Conservation (phyloP, 2,888 invertebrate genomes). For the Mantis religiosa region DNA sequence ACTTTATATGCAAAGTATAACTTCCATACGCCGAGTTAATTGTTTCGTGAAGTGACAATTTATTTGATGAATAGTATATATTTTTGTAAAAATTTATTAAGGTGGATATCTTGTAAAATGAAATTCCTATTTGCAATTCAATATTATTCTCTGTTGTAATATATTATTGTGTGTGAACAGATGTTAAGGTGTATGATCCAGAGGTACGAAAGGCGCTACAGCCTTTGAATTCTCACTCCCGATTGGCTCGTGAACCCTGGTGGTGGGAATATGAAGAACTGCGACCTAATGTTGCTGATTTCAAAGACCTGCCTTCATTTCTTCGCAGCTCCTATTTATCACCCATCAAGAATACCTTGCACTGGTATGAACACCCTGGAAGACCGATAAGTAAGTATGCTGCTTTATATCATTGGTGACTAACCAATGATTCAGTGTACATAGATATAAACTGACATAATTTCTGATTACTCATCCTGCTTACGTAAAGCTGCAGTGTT, state of each 20-base stretch:
- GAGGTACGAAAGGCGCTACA: slow-evolving; percentile 55
- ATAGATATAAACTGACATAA: no score
- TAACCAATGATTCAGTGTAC: neutral
- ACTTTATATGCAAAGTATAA: no score
- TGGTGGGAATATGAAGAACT: slow-evolving; percentile 81
- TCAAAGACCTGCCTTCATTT: slow-evolving; percentile 50
- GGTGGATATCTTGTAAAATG: no score
- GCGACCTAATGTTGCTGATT: slow-evolving; percentile 62
- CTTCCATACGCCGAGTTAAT: no score
- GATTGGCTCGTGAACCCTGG: slow-evolving; percentile 83
- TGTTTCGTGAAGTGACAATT: no score
- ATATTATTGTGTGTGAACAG: neutral
- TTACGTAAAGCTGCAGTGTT: no score
- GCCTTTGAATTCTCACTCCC: slow-evolving; percentile 74
- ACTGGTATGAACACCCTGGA: slow-evolving; percentile 86
- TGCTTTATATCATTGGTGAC: neutral
- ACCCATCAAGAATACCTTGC: slow-evolving; percentile 83
- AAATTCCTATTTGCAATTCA: no score
- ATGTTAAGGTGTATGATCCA: neutral
- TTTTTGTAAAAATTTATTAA: no score
- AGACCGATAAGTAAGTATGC: slow-evolving; percentile 76
- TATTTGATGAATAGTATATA: no score
- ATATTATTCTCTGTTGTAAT: no score
- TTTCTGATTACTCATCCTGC: no score
- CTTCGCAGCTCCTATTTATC: slow-evolving; percentile 84